Evolutionary conservation across 2,888 invertebrate species (phyloP).

Genomic region (Limenitis camilla): DNA sequence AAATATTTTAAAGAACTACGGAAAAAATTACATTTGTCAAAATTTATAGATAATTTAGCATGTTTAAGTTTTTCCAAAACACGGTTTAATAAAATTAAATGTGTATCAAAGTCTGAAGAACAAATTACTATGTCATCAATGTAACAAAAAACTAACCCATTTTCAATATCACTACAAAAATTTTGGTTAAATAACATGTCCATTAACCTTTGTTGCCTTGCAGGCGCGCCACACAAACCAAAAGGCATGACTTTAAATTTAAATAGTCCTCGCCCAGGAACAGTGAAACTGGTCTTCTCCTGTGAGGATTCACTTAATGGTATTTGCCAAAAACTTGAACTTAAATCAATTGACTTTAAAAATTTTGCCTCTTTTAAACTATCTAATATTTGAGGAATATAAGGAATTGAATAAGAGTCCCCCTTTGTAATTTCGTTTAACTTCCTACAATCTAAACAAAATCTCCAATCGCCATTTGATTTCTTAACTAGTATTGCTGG

Average conservation of each 20-base stretch:
- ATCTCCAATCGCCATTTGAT: slow-evolving; percentile 5
- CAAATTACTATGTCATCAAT: not conserved
- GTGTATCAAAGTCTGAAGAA: not conserved
- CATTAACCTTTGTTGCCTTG: slow-evolving; percentile 4
- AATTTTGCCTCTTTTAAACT: slow-evolving; percentile 9
- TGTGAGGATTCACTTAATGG: not conserved
- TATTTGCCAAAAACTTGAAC: slow-evolving; percentile 1
- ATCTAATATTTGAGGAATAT: slow-evolving; percentile 14
- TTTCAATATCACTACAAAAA: not conserved
- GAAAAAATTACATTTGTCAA: not conserved
- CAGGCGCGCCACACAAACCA: slow-evolving; percentile 12
- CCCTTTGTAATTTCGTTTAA: not conserved
- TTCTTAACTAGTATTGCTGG: not conserved
- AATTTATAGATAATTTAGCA: not conserved
- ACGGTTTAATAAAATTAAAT: not conserved
- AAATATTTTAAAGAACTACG: slow-evolving; percentile 10
- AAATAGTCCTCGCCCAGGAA: slow-evolving; percentile 8
- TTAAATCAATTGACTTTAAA: slow-evolving; percentile 5
- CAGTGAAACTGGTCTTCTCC: slow-evolving; percentile 14
- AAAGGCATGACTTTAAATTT: slow-evolving; percentile 15
- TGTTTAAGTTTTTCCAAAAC: not conserved
- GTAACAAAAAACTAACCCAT: not conserved
- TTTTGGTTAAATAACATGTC: not conserved
- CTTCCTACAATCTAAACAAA: slow-evolving; percentile 10
- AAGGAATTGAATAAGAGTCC: slow-evolving; percentile 8